Base-by-base conservation (phyloP, 2,113 vertebrate species). In the Boleophthalmus pectinirostris region DNA sequence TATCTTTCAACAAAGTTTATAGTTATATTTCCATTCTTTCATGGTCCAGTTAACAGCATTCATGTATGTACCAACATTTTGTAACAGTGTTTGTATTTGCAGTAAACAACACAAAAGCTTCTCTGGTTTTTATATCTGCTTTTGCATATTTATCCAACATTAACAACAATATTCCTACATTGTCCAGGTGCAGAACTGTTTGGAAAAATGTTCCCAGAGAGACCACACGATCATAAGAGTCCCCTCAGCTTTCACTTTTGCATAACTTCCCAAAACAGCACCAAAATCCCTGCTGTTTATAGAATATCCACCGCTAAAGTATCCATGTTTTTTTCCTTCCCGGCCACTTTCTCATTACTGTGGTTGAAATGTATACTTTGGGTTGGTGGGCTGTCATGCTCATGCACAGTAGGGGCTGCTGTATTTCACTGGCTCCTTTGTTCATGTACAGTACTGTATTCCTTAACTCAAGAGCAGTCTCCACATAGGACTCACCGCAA, bases 281-380 rank as follows among this genome's bases (percentile, higher is more conserved):
- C 71, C 58, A 83, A 47, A 84, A 80, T 75, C 67, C 70, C 68
- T 25, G 47, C 79, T 47, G 70, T 84, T 86, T 80, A 85, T 69
- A 69, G 69, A 75, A 76, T 29, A 65, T 74, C 58, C 35, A 10
- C 66, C 71, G 75, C 79, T 63, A 73, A 61, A 71, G 25, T 56
- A 6, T 75, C 61, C 80, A 20, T 56, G 6, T 75, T 58, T 81
- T 24, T 56, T 69, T 73, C 38, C 73, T 70, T 83, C 88, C 82
- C 68, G 81, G 76, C 85, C 20, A 58, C 73, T 81, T 73, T 86
- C 79, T 86, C 73, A 87, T 88, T 87, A 82, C 75, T 74, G 73
- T 8, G 51, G 73, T 69, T 54, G 71, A 75, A 78, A 90, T 89
- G 82, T 89, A 87, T 85, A 77, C n/a, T 77, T 68, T 18, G 66